Base-by-base conservation (phyloP, 2,888 invertebrate species). In the Drosophila cognata region DNA sequence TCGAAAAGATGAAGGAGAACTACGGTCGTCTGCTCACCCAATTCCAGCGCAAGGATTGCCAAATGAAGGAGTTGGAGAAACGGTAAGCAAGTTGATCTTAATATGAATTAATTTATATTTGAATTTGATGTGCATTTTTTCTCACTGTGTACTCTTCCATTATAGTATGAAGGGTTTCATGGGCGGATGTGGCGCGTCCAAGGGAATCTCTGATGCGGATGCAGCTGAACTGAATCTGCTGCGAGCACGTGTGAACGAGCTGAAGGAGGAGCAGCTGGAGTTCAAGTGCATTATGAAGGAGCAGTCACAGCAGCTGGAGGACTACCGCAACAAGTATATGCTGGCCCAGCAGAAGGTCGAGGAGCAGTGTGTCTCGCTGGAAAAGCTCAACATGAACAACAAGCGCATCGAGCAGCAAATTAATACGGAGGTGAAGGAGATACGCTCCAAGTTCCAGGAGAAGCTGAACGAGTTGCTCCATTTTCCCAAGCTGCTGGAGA, bases 271-370 rank as follows among this genome's bases (percentile, higher is more conserved):
- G 59, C 92, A 93, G 64, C 67, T 89, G 4, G 93, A 93, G 72
- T 93, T 92, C 69, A 92, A 92, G 73, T 92, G 92, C 55, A 87
- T 93, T 13, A 92, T 93, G 81, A 91, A 91, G 58, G 93, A 93
- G 64, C 93, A 93, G 72, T 91, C 92, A 0, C 85, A 89, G 28
- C 93, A 93, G 62, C 74, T 93, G 38, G 92, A 93, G n/a, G 92
- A 93, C 18, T 93, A 93, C 77, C 92, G 92, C 48, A 90, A 89
- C 62, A 93, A 93, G 65, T 93, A 93, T 66, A 72, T 93, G 38
- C 72, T 84, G 18, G 92, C 93, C 0, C 92, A 93, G 74, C 93
- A 93, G 70, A 92, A 92, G 72, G 92, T 93, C 10, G 93, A 93
- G 72, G 92, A 93, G 53, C 93, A 93, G 77, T 87, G 89, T 33